Base-by-base conservation (phyloP, 2,888 invertebrate species). In the Venusia cambrica region DNA sequence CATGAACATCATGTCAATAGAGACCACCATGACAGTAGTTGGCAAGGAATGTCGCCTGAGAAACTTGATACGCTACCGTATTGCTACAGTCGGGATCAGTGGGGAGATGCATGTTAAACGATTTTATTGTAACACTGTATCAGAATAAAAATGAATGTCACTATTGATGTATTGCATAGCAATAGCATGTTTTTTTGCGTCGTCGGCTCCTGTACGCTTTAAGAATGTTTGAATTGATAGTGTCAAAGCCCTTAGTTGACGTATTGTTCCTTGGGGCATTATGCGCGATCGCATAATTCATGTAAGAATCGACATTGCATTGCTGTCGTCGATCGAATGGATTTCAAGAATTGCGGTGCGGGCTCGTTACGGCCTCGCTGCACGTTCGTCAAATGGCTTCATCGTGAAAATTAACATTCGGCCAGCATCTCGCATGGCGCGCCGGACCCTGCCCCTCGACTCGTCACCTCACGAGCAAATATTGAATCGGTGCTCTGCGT, bases 361-460 rank as follows among this genome's bases (percentile, higher is more conserved):
- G 46, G 63, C 61, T 83, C 74, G 70, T 81, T 80, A 69, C 51
- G 66, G 46, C 58, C 59, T 50, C 78, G 56, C 45, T 52, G 67
- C 83, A 81, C 84, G 83, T 83, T 57, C 71, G 52, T 57, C 64
- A 62, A 74, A 84, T 83, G 79, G 75, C 80, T 80, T 76, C 78
- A 81, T 83, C 72, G 81, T 74, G 70, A 58, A 77, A 75, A 84
- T 84, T 81, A 80, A 80, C 73, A 84, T 84, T 80, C 83, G 73
- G 62, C 44, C 72, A 73, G 77, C 80, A 74, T 75, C 74, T 62
- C 54, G 44, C 34, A 37, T 40, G 53, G 28, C 52, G 38, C 36
- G 41, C 43, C 51, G 28, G 26, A 30, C 46, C 38, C 44, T 51
- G 38, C 52, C 58, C 45, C 51, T 25, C 31, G 32, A 35, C 24